Evolutionary conservation across 92 coral and sea anemone species (phyloP), one percentile per base, ranked within the genome.

Genomic region (Pocillopora meandrina): DNA sequence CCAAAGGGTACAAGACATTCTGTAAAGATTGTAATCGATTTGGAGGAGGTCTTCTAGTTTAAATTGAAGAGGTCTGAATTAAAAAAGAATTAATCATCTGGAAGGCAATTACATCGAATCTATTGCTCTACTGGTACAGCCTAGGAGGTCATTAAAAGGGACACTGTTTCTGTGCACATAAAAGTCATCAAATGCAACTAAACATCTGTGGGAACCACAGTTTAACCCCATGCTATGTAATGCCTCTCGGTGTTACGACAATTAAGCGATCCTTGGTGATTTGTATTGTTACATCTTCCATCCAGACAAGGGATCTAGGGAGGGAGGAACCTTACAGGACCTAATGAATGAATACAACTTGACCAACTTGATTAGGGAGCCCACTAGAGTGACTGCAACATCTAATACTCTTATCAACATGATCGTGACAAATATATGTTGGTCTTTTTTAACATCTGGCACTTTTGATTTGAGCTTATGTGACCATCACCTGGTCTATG

Each of bases 41-140:
- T 47, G n/a, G 77, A 42, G 85, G 85, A 65, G 85, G 85, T 67
- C 85, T 81, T 56, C 75, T 81, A 12, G 68, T 81, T 9, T 81
- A 81, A 63, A 81, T 68, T 11, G 77, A 81, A 81, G 85, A 56
- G 85, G 56, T 60, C 55, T 80, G 49, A 81, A 47, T 35, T 66
- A 55, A 66, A 59, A 67, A 33, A 81, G 76, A 72, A 66, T 68
- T 68, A 68, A 68, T 68, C 73, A 68, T 68, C 73, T 73, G 61
- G 77, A 73, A 36, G 77, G 77, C 20, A 73, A 73, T 56, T 17
- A 73, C 14, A 56, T 73, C 26, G 60, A 73, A 73, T 73, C 77
- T 56, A 73, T 73, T 10, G 61, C 77, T 73, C 77, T 73, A 31
- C 61, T 73, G 61, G 77, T 73, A 20, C 58, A 56, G 60, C 61